phyloP scores from a whole-genome alignment of 2,888 invertebrate species.

The Metacarcinus magister region DNA sequence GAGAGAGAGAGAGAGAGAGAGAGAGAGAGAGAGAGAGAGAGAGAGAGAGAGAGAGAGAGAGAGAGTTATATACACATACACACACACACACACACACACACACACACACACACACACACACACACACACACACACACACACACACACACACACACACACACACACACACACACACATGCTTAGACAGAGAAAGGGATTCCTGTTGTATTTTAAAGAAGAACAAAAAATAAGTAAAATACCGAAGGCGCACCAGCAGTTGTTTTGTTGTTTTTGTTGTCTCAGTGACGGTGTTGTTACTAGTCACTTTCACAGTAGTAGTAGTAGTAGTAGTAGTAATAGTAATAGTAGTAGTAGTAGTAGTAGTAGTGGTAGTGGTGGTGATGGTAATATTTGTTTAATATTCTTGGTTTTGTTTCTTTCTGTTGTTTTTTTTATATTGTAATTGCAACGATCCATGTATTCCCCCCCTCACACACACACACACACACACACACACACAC shows the following conservation, averaged over 20 bases:
- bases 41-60: not conserved
- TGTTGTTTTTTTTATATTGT: not conserved
- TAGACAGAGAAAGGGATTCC: not conserved
- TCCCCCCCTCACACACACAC: slow-evolving; percentile 9
- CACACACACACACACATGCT: not conserved
- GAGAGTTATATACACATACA: not conserved
- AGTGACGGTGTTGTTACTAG: too few relatives aligned
- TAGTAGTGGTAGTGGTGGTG: not conserved
- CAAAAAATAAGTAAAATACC: not conserved
- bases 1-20: not conserved
- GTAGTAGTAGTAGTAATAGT: not conserved
- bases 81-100: not conserved
- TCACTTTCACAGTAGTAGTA: not conserved
- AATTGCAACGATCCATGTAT: not conserved
- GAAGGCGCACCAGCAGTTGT: not conserved
- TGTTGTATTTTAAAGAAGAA: not conserved
- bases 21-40: not conserved
- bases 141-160: slow-evolving; percentile 26
- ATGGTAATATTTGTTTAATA: not conserved
- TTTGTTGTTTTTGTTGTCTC: not conserved
- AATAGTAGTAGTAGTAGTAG: not conserved
- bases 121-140: slow-evolving; percentile 26
- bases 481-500: slow-evolving; percentile 43
- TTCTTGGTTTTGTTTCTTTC: not conserved
- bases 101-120: not conserved